Evolutionary conservation across 2,113 vertebrate genomes (phyloP).

Genomic region (Dryoscopus gambensis): DNA sequence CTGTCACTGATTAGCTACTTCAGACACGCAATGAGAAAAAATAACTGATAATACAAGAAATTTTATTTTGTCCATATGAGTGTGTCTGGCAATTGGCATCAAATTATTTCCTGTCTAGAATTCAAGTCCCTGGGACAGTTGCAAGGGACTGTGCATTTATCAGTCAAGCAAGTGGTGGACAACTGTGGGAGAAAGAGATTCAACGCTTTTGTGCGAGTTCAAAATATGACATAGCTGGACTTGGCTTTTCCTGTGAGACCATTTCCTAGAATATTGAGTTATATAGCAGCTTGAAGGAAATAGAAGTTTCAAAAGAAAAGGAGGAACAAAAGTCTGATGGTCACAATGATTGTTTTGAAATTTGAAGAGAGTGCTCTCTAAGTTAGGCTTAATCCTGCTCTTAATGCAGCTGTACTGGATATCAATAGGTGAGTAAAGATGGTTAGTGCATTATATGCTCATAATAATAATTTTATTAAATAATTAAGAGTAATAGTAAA

Average conservation of each 20-base stretch:
- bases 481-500: not conserved
- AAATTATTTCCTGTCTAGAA: not conserved
- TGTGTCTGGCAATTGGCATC: not conserved
- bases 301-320: not conserved
- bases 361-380: not conserved
- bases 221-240: not conserved
- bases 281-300: not conserved
- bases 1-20: not conserved
- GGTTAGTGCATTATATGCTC: not conserved
- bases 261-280: not conserved
- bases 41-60: not conserved
- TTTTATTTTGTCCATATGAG: not conserved
- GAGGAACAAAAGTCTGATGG: not conserved
- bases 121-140: not conserved
- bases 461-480: not conserved
- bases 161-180: not conserved
- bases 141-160: not conserved
- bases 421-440: not conserved
- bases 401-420: not conserved
- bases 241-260: not conserved
- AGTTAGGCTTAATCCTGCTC: not conserved
- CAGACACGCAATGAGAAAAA: not conserved
- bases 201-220: not conserved
- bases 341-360: not conserved
- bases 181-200: not conserved